Evolutionary conservation across 2,797 vertebrate species (phyloP), one percentile per base, ranked within the genome.

Genomic region (Staurois parvus): DNA sequence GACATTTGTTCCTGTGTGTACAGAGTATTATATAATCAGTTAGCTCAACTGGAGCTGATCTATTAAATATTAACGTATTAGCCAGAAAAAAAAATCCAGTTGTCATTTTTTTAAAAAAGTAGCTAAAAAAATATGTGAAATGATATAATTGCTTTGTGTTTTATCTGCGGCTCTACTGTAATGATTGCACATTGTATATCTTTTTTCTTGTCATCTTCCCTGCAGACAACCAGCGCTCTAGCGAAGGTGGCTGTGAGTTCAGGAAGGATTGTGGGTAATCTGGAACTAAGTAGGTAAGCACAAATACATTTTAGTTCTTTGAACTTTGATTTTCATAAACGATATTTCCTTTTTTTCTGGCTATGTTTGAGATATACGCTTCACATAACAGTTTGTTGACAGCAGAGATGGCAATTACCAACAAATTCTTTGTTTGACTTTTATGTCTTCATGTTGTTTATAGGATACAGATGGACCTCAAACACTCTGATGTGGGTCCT

Each of bases 401-500:
- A 9, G 21, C 19, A 59, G 19, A 59, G 19, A 66, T 66, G 1
- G 10, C 4, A 12, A 26, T 28, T 42, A n/a, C 19, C 15, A 15
- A 28, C 17, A 37, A 64, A 62, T 34, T 76, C 52, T 77, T 21
- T 17, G 24, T 45, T 79, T 26, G 0, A 77, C 7, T 29, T 45
- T 10, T 0, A 12, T 48, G 52, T 11, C 56, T 29, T 40, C 24
- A 83, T 62, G 89, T 30, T 73, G 85, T 87, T 26, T 0, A 0
- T 69, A 95, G 94, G 89, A 28, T 94, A 28, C 86, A 83, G 21
- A 73, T 95, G 45, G 91, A 91, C 5, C 88, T 95, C 81, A 94
- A 93, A 87, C 89, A 91, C 3, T 94, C 94, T 0, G 89, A 91
- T 68, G 89, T 95, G 0, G 95, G 94, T 42, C 12, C 82, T 29